Base-by-base conservation (phyloP, 2,113 vertebrate species). In the Alosa alosa region DNA sequence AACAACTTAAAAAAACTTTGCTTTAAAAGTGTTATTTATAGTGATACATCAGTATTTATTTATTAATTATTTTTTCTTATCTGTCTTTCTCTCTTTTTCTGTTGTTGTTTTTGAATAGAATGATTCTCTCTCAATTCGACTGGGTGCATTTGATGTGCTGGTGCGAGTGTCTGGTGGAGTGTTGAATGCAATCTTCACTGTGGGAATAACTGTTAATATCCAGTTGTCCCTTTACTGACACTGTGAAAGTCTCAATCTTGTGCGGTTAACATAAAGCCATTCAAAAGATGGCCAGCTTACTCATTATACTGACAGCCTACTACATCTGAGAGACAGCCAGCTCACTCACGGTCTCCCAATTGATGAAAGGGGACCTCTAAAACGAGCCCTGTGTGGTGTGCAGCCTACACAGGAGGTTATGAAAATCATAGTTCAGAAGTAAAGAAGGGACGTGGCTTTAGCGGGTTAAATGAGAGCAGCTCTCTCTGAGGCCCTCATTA, bases 401-500 rank as follows among this genome's bases (percentile, higher is more conserved):
- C 36, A 93, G 90, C 31, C 31, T 5, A 36, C 20, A 15, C 15
- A 9, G 72, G 72, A 39, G 86, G 85, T 93, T 92, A 90, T 46
- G 39, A 88, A 88, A 91, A 78, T 82, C 83, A 57, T 60, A 84
- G 85, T 89, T 89, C 88, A 83, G 87, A 82, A 85, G n/a, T 82
- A 83, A 91, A 81, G 75, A 13, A 0, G 72, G 36, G 72, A 78
- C 25, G 13, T 82, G 75, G 36, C 90, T 90, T 84, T 82, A 25
- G 86, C 87, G 88, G 89, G 91, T 89, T 92, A 90, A 92, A 91
- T 50, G 64, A 60, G 78, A 93, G 91, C 47, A 8, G 87, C 88
- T 89, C 85, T 81, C 87, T 89, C 83, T 88, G 88, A 91, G 86
- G 75, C 52, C 41, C 87, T 89, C 84, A 90, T 90, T 90, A 94